phyloP scores from a whole-genome alignment of 2,888 invertebrate species.

The Carcina quercana region DNA sequence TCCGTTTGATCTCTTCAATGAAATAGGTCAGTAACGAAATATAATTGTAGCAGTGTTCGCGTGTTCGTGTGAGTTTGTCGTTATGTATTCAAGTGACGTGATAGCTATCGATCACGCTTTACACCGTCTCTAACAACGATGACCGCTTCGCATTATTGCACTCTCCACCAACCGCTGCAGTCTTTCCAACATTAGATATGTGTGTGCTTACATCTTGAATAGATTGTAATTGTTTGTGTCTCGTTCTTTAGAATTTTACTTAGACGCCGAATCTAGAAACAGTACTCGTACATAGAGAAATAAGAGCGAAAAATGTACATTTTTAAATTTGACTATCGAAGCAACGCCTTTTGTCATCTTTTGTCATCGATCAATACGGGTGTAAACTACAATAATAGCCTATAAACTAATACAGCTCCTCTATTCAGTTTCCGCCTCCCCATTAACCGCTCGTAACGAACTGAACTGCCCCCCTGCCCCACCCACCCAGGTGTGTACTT shows the following conservation, averaged over 20 bases:
- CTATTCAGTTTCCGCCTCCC: slow-evolving; percentile 25
- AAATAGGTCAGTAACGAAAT: slow-evolving; percentile 56
- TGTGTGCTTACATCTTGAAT: slow-evolving; percentile 12
- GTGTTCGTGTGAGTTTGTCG: slow-evolving; percentile 45
- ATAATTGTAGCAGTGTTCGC: slow-evolving; percentile 34
- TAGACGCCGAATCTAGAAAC: too few species aligned
- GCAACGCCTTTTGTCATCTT: too few species aligned
- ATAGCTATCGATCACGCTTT: slow-evolving; percentile 40
- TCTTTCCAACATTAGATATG: slow-evolving; percentile 66
- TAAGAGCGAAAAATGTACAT: too few species aligned
- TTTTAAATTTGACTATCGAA: too few species aligned
- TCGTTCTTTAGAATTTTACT: too few species aligned
- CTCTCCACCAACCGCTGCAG: slow-evolving; percentile 48
- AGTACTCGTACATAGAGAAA: too few species aligned
- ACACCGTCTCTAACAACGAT: slow-evolving; percentile 26
- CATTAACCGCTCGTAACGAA: slow-evolving; percentile 24
- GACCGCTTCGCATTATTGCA: slow-evolving; percentile 38
- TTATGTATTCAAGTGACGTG: slow-evolving; percentile 30
- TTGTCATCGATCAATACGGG: slow-evolving; percentile 30
- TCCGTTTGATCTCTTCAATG: slow-evolving; percentile 19
- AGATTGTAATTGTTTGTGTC: too few species aligned
- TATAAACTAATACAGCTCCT: slow-evolving; percentile 28
- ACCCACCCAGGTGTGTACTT: slow-evolving; percentile 31
- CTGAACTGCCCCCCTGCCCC: slow-evolving; percentile 21
- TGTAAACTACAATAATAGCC: slow-evolving; percentile 39